Evolutionary conservation across 2,888 invertebrate genomes (phyloP), one percentile per base, ranked within the genome.

Genomic region (Microplitis manilae): DNA sequence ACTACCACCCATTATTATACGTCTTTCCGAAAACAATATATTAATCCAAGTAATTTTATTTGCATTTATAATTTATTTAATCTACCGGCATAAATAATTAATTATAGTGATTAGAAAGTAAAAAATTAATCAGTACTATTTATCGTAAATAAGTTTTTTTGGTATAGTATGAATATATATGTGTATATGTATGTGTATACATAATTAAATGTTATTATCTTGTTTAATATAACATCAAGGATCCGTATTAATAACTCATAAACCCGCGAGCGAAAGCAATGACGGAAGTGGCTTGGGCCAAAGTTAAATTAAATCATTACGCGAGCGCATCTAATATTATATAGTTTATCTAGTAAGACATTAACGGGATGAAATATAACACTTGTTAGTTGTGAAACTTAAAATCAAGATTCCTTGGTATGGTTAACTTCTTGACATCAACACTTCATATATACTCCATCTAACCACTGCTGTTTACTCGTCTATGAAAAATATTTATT

Each of bases 301-400:
- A 90, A 90, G 89, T 90, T 90, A 90, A 90, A 90, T 90, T 90
- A 90, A 90, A 89, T 89, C 88, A 87, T 85, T 80, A 85, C 85
- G 85, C 84, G 87, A 86, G 86, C 85, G 88, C 87, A 87, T 70
- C 70, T 70, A 70, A 70, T 70, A 70, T 70, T 89, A 89, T 89
- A 87, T 88, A 90, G 89, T 90, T 90, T 89, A 90, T 90, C 89
- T 89, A 86, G 86, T 85, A 86, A 84, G 87, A 89, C 90, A 90
- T 90, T 89, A 90, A 88, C 89, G 62, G 83, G 84, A 84, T 89
- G 88, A 89, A 89, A 89, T 89, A 90, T 89, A 87, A 85, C 86
- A 87, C 83, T 83, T 85, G 83, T 84, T 84, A 70, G 77, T 62
- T 40, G 80, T 70, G 81, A 79, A 89, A 89, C 89, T 89, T 89